Percentiles rank a stretch among this genome's conserved stretches.
These are phyloP conservation scores for Sebastes schlegelii DNA, from an alignment of 2,113 vertebrate species.

Conservation along the genomic window DNA sequence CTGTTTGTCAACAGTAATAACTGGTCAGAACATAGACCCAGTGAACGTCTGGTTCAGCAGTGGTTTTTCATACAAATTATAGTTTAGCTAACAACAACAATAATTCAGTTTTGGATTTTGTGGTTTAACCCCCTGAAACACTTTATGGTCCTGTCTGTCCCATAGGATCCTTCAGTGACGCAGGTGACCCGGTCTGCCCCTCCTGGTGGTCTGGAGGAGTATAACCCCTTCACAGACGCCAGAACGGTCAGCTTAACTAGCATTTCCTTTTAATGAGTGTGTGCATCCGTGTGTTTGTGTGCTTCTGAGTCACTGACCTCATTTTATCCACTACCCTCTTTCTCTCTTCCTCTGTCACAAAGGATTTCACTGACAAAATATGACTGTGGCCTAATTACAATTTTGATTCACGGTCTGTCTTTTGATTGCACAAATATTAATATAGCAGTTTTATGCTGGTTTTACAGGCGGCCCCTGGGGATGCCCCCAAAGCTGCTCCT, in stretches of 20 bases:
- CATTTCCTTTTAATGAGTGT: conserved; percentile 18
- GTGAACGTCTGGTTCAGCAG: not conserved
- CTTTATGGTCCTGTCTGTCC: conserved; percentile 39
- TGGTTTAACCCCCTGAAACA: conserved; percentile 4
- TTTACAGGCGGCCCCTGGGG: conserved; percentile 89
- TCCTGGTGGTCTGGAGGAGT: conserved; percentile 94
- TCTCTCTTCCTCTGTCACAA: conserved; percentile 37
- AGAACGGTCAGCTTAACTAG: conserved; percentile 89
- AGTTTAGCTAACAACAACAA: not conserved
- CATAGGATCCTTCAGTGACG: conserved; percentile 97
- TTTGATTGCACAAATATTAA: conserved; percentile 35
- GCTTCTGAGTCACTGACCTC: conserved; percentile 52
- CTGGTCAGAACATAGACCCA: not conserved
- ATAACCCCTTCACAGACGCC: conserved; percentile 97
- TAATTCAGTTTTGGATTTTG: not conserved
- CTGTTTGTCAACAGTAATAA: not conserved
- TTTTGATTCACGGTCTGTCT: conserved; percentile 26
- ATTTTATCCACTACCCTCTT: conserved; percentile 41
- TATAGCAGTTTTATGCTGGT: conserved; percentile 18
- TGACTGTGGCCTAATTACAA: conserved; percentile 57
- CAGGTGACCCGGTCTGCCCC: conserved; percentile 95
- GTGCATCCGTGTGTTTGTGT: conserved; percentile 36
- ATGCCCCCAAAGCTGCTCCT: conserved; percentile 89
- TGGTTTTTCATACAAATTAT: not conserved
- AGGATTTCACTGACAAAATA: conserved; percentile 57